These are phyloP conservation scores for Morpho deidamia DNA, from an alignment of 2,888 invertebrate genomes.

Conservation along the genomic window DNA sequence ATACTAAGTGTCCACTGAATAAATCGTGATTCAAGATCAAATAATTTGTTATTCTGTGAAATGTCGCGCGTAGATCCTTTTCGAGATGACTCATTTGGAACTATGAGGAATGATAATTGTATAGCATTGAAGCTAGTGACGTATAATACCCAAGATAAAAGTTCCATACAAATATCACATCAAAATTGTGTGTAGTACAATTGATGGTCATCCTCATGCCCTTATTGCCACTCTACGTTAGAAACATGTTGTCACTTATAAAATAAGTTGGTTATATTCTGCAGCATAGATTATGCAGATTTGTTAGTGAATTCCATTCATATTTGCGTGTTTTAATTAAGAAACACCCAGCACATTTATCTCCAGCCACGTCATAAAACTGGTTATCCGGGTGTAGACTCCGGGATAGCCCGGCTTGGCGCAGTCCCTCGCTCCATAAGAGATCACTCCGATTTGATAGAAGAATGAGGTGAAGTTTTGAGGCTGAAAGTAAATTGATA, in stretches of 20 bases:
- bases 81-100: too few species aligned
- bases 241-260: too few species aligned
- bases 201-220: too few species aligned
- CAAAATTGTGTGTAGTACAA: too few species aligned
- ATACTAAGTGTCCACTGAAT: neutral
- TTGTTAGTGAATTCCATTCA: too few species aligned
- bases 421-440: constrained; percentile 87
- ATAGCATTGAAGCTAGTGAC: too few species aligned
- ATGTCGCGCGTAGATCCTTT: neutral
- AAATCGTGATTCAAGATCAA: neutral
- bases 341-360: constrained; percentile 39
- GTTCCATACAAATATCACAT: too few species aligned
- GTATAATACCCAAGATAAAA: too few species aligned
- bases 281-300: too few species aligned
- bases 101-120: too few species aligned
- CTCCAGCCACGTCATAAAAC: constrained; percentile 83
- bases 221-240: too few species aligned
- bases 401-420: constrained; percentile 90
- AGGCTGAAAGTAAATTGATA: constrained; percentile 46
- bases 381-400: constrained; percentile 84
- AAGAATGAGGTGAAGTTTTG: constrained; percentile 58
- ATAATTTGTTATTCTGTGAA: neutral
- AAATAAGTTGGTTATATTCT: too few species aligned
- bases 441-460: constrained; percentile 86
- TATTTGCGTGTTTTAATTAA: neutral